Evolutionary conservation across 2,113 vertebrate genomes (phyloP).

Genomic region (Deroptyus accipitrinus): DNA sequence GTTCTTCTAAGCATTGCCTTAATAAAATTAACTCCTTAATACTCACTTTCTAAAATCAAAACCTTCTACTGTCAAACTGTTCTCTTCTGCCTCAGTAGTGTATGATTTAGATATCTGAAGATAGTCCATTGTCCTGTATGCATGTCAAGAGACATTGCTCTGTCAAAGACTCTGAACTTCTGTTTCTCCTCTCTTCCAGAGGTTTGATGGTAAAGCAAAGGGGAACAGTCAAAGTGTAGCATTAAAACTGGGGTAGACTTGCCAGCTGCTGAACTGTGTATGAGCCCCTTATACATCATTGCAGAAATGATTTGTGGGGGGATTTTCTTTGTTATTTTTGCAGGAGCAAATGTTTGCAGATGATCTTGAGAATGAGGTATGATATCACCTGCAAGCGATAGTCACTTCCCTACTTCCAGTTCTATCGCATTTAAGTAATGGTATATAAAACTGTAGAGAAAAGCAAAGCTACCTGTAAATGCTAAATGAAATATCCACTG

Average conservation of each 20-base stretch:
- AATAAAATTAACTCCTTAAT: background rate
- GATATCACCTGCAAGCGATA: background rate
- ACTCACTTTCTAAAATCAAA: background rate
- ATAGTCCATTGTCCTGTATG: background rate
- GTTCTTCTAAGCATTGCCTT: background rate
- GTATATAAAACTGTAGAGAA: background rate
- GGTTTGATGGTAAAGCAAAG: background rate
- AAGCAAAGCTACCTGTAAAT: background rate
- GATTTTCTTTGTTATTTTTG: constrained; percentile 46
- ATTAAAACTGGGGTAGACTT: background rate
- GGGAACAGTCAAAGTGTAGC: background rate
- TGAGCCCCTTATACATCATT: background rate
- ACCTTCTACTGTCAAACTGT: background rate
- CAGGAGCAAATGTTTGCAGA: constrained; percentile 89
- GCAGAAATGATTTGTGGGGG: background rate
- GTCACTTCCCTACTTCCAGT: background rate
- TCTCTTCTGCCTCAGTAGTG: background rate
- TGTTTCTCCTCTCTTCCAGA: background rate
- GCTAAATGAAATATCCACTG: background rate
- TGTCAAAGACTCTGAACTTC: background rate
- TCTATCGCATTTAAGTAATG: background rate
- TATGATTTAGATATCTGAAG: background rate
- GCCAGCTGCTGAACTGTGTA: background rate
- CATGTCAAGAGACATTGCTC: background rate
- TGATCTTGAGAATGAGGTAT: constrained; percentile 89